Conservation (phyloP, 2,113 vertebrate species). For the Azemiops feae region DNA sequence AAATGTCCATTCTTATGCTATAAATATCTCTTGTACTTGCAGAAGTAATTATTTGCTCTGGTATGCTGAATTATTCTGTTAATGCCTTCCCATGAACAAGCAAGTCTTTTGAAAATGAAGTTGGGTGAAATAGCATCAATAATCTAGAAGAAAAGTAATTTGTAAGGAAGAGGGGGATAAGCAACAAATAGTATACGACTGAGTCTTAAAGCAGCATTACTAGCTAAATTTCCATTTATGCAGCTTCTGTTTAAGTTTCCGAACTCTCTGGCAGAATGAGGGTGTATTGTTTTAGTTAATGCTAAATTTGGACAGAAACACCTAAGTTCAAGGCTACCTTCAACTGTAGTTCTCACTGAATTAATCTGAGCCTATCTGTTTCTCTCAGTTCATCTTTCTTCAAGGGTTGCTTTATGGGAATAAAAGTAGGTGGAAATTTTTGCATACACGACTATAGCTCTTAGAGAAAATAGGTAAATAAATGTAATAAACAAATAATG, state of each 20-base stretch:
- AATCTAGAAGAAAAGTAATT: neutral
- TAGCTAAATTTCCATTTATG: neutral
- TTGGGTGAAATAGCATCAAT: neutral
- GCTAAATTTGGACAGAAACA: neutral
- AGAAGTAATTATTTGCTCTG: neutral
- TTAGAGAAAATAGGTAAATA: neutral
- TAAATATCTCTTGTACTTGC: neutral
- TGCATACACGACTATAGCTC: neutral
- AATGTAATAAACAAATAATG: neutral
- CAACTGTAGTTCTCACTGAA: neutral
- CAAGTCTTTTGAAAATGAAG: neutral
- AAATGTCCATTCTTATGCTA: neutral
- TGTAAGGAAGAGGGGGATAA: neutral
- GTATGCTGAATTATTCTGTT: neutral
- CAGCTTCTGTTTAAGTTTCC: neutral
- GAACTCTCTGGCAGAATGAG: too few relatives aligned
- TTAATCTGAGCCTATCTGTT: neutral
- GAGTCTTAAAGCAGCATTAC: too few relatives aligned
- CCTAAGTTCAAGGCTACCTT: neutral
- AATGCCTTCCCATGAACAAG: neutral
- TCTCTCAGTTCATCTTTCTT: neutral
- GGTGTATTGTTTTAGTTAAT: neutral
- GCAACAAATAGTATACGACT: too few relatives aligned
- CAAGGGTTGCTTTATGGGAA: neutral
- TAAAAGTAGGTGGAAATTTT: neutral